Percentiles rank a stretch among this genome's conserved stretches.
These are phyloP conservation scores for Gadus chalcogrammus DNA, from an alignment of 2,113 vertebrate genomes.

Conservation along the genomic window DNA sequence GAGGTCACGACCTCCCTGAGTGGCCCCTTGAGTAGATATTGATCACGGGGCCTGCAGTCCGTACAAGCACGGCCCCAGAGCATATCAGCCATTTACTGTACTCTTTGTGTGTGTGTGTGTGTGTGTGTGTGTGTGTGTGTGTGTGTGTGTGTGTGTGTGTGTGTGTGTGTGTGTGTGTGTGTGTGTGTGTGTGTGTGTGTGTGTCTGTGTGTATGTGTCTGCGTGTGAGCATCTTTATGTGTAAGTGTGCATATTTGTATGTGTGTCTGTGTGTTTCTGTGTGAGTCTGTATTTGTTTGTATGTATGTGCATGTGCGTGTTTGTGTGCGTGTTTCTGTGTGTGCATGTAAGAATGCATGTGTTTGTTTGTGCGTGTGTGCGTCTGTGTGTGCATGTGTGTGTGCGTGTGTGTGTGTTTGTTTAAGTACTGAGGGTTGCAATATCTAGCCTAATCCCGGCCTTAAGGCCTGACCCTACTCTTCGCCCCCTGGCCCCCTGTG, in stretches of 20 bases:
- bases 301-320: too few relatives aligned
- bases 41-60: conserved; percentile 55
- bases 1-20: conserved; percentile 63
- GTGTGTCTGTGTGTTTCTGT: conserved; percentile 2
- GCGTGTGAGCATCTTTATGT: too few relatives aligned
- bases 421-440: conserved; percentile 19
- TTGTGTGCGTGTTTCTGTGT: neutral
- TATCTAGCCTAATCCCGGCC: conserved; percentile 55
- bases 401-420: neutral
- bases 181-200: too few relatives aligned
- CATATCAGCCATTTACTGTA: conserved; percentile 50
- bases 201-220: too few relatives aligned
- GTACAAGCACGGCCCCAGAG: conserved; percentile 55
- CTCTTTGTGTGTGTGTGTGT: conserved; percentile 20
- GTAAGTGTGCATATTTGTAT: too few relatives aligned
- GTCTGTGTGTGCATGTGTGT: too few relatives aligned
- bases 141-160: too few relatives aligned
- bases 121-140: too few relatives aligned
- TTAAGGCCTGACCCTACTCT: conserved; percentile 25
- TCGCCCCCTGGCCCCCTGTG: neutral
- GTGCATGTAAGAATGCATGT: neutral
- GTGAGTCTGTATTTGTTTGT: too few relatives aligned
- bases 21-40: conserved; percentile 65
- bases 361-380: neutral
- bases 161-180: too few relatives aligned